Evolutionary conservation across 2,888 invertebrate genomes (phyloP), one percentile per base, ranked within the genome.

Genomic region (Cerastis leucographa): DNA sequence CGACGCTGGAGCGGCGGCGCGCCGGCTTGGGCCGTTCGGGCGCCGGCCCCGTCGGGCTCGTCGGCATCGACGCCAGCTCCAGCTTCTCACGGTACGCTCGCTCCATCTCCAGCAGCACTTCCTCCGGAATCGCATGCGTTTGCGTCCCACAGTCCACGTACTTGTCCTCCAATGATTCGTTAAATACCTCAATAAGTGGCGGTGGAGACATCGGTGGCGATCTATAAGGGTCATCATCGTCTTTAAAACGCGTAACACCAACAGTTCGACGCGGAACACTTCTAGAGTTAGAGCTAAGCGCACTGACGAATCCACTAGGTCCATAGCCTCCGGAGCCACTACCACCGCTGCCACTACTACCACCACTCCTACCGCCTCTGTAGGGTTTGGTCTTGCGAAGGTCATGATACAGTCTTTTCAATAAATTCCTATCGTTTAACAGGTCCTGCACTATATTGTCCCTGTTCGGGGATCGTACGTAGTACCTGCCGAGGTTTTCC

Each of bases 1-100:
- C 98, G 22, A 98, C 98, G 91, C 98, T 98, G 88, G 98, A 98
- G 88, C 98, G 97, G 66, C 98, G 97, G 12, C 98, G 95, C 78
- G 95, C 91, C 12, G 95, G 92, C 72, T 94, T 94, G 19, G 65
- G 76, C 29, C 95, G 92, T 72, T 93, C 96, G 5, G 94, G 91
- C 25, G 95, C 92, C 59, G 95, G 95, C 51, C 96, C 94, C 11
- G 95, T 95, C 4, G 96, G 96, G 76, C 95, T 94, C 11, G 95
- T 95, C 8, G 96, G 96, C 11, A 90, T 91, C 72, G 94, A 96
- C 74, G 89, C 92, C 85, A 97, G 95, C 81, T 95, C 97, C 87
- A 94, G 80, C 87, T 93, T 94, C 70, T 95, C 96, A 44, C 92
- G 93, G 82, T 96, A 97, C 61, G 97, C 97, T 7, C 93, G 93